Conservation (phyloP, 2,113 vertebrate genomes). For the Piaya cayana region DNA sequence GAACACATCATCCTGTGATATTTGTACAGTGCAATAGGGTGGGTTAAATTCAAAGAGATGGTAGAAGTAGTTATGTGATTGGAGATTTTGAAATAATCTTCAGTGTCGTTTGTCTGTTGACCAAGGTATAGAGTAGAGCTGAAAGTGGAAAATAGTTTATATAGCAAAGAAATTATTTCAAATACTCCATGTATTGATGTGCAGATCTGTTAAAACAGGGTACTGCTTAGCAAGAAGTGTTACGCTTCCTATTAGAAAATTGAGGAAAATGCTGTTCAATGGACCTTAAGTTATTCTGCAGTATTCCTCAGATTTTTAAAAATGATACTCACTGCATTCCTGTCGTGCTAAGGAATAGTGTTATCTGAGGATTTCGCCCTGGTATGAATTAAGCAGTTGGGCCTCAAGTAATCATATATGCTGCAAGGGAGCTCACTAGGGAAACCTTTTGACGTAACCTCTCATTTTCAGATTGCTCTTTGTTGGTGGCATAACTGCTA, state of each 20-base stretch:
- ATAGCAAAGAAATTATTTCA: neutral
- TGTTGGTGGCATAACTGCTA: slow-evolving; percentile 40
- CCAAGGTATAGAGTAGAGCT: neutral
- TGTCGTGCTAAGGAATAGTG: neutral
- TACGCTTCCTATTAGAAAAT: neutral
- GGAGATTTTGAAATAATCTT: neutral
- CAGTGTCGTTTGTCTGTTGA: neutral
- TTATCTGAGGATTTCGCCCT: neutral
- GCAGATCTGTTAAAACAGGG: neutral
- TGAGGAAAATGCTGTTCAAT: neutral
- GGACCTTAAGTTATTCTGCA: neutral
- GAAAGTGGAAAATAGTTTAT: neutral
- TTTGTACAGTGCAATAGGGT: neutral
- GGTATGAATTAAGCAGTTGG: neutral
- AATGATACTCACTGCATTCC: neutral
- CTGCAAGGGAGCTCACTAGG: neutral
- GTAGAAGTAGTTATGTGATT: neutral
- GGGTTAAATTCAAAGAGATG: neutral
- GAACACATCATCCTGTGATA: neutral
- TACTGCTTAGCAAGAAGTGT: neutral
- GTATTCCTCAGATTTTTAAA: neutral
- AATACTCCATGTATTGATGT: neutral
- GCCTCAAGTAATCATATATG: neutral
- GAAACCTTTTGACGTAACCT: slow-evolving; percentile 38
- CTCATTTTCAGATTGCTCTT: slow-evolving; percentile 57